Conservation (phyloP, 2,113 vertebrate genomes). For the Taxidea taxus region DNA sequence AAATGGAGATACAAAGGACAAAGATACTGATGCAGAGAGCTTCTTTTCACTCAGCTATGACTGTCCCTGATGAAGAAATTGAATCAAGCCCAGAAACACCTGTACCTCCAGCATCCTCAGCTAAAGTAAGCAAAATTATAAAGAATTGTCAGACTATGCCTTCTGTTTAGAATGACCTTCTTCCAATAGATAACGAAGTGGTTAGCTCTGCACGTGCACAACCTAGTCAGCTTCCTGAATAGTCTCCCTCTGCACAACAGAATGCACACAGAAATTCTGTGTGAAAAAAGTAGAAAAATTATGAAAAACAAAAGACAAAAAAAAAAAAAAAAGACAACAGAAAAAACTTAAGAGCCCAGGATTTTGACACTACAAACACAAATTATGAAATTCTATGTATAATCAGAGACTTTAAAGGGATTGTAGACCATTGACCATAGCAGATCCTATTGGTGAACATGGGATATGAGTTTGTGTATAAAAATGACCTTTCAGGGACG, state of each 20-base stretch:
- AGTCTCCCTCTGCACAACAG: constrained; percentile 92
- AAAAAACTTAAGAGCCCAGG: constrained; percentile 97
- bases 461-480: constrained; percentile 98
- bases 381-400: constrained; percentile 99
- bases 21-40: constrained; percentile 98
- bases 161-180: constrained; percentile 88
- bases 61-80: constrained; percentile 92
- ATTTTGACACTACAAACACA: constrained; percentile 93
- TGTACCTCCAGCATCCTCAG: constrained; percentile 85
- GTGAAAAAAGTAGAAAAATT: constrained; percentile 98
- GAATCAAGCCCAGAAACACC: constrained; percentile 89
- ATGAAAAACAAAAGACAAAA: constrained; percentile 90
- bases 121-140: constrained; percentile 94
- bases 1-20: constrained; percentile 97
- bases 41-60: constrained; percentile 96
- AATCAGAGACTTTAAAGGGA: constrained; percentile 98
- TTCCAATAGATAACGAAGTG: constrained; percentile 92
- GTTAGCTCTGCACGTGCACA: constrained; percentile 91
- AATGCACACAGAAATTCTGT: constrained; percentile 97
- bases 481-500: too few relatives aligned
- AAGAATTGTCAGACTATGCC: constrained; percentile 89
- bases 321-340: constrained; percentile 90
- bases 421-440: constrained; percentile 93
- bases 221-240: constrained; percentile 91
- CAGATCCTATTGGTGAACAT: constrained; percentile 96